Percentiles rank a stretch among this genome's conserved stretches.
Conservation (phyloP, 2,113 vertebrate species). For the Speoplatyrhinus poulsoni region DNA sequence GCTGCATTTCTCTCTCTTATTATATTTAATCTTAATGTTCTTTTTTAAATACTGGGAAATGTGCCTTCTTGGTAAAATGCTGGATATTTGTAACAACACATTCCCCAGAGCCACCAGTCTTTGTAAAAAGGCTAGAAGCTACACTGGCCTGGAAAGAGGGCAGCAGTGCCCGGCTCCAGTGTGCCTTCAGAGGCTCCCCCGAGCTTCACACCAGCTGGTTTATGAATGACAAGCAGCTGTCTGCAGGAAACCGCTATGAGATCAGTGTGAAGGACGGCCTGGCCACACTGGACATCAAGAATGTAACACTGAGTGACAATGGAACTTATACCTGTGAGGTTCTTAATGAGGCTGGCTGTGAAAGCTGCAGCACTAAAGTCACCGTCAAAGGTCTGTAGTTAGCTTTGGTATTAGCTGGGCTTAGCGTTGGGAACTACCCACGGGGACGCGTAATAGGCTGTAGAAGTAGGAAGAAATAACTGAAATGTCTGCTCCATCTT, state of each 20-base stretch:
- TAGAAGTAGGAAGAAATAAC: conserved; percentile 9
- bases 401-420: no score
- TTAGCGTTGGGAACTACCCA: no score
- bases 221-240: conserved; percentile 85
- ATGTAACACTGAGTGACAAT: conserved; percentile 80
- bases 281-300: conserved; percentile 80
- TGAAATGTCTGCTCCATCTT: conserved; percentile 57
- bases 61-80: conserved; percentile 18
- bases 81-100: conserved; percentile 24
- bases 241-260: conserved; percentile 73
- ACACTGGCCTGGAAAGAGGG: conserved; percentile 85
- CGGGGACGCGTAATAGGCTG: not conserved
- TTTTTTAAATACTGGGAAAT: conserved; percentile 21
- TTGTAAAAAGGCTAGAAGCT: conserved; percentile 85
- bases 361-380: conserved; percentile 83
- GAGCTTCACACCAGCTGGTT: conserved; percentile 89
- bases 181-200: conserved; percentile 87
- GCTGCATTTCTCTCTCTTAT: not conserved
- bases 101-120: conserved; percentile 81
- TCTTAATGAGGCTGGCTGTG: conserved; percentile 85
- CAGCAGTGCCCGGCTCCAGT: conserved; percentile 82
- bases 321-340: conserved; percentile 89
- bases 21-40: not conserved
- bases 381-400: conserved; percentile 86
- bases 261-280: conserved; percentile 80